phyloP scores from a whole-genome alignment of 2,888 invertebrate species.

The Agonum fuliginosum region DNA sequence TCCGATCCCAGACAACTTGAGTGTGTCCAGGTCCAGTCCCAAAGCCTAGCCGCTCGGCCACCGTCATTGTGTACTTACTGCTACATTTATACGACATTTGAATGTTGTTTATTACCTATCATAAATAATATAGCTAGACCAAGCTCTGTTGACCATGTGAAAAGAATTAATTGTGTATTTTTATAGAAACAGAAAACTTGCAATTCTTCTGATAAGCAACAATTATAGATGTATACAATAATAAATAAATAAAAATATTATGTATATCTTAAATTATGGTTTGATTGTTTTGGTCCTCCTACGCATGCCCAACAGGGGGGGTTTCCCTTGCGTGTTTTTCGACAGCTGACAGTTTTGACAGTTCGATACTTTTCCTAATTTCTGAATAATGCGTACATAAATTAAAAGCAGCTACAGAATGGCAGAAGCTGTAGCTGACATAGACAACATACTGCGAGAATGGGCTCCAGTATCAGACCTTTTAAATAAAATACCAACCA shows the following conservation, averaged over 20 bases:
- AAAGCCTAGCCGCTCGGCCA: slow-evolving; percentile 6
- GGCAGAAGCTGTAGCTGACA: slow-evolving; percentile 49
- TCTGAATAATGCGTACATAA: slow-evolving; percentile 23
- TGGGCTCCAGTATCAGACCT: slow-evolving; percentile 88
- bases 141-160: not conserved
- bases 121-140: not conserved
- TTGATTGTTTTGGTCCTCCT: too few relatives aligned
- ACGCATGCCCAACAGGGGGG: too few relatives aligned
- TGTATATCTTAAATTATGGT: too few relatives aligned
- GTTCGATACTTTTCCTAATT: not conserved
- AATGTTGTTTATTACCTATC: not conserved
- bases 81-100: not conserved
- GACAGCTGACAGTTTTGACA: slow-evolving; percentile 29
- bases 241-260: too few relatives aligned
- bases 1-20: slow-evolving; percentile 3
- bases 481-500: slow-evolving; percentile 84
- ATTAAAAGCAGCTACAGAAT: slow-evolving; percentile 1
- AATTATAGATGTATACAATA: too few relatives aligned
- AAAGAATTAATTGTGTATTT: too few relatives aligned
- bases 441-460: slow-evolving; percentile 75
- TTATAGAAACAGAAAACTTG: too few relatives aligned
- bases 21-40: not conserved
- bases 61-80: not conserved
- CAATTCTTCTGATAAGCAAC: too few relatives aligned
- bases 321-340: slow-evolving; percentile 5